Conservation (phyloP, 2,797 vertebrate genomes). For the Poecilia wingei region DNA sequence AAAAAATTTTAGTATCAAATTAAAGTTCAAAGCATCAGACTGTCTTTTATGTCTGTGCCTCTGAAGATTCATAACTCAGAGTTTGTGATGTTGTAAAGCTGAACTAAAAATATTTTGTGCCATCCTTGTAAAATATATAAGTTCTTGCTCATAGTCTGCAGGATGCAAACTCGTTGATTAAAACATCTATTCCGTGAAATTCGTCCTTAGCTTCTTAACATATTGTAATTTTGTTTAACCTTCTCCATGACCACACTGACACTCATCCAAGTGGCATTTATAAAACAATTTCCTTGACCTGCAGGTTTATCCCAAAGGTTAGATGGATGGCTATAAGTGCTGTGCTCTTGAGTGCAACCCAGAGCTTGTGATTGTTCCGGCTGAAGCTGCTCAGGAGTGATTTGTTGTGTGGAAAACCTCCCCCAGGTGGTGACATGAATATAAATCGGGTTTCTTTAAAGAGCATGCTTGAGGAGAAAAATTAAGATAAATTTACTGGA, state of each 20-base stretch:
- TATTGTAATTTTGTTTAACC: constrained; percentile 7
- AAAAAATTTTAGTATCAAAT: constrained; percentile 26
- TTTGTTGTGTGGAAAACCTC: constrained; percentile 45
- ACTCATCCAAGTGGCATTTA: constrained; percentile 5
- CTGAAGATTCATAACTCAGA: constrained; percentile 35
- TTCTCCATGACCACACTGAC: constrained; percentile 10
- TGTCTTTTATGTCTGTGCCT: constrained; percentile 47
- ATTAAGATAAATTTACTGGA: constrained; percentile 67
- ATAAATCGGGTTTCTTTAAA: constrained; percentile 48
- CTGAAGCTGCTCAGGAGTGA: constrained; percentile 28
- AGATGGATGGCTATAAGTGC: constrained; percentile 7
- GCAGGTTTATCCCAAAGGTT: constrained; percentile 27
- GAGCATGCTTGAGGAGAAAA: constrained; percentile 39
- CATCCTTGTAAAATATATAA: constrained; percentile 7
- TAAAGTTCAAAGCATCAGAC: constrained; percentile 34
- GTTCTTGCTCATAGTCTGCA: constrained; percentile 5
- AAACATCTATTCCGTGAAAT: background rate
- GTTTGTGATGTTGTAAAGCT: constrained; percentile 13
- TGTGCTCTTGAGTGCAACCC: constrained; percentile 38
- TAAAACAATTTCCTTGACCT: constrained; percentile 17
- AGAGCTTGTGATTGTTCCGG: constrained; percentile 1
- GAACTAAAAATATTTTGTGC: constrained; percentile 22
- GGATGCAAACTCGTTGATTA: background rate
- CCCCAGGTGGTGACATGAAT: constrained; percentile 56
- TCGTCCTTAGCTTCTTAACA: background rate